These are phyloP conservation scores for Taxidea taxus DNA, from an alignment of 2,113 vertebrate genomes.

Conservation along the genomic window DNA sequence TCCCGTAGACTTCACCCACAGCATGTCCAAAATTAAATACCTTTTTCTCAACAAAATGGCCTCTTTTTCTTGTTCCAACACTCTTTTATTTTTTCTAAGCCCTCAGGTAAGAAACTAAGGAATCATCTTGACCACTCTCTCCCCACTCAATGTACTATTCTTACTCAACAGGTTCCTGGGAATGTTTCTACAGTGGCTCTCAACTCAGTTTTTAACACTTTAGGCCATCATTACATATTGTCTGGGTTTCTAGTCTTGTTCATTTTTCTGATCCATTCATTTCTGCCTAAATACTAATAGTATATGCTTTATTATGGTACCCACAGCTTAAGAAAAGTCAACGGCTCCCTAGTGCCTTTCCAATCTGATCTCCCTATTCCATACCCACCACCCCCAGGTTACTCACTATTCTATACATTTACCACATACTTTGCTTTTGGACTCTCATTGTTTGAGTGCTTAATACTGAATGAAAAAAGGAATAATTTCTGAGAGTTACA, in stretches of 20 bases:
- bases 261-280: not conserved
- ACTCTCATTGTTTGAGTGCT: not conserved
- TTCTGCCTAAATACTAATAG: not conserved
- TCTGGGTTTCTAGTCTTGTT: not conserved
- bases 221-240: not conserved
- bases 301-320: not conserved
- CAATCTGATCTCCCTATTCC: not conserved
- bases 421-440: not conserved
- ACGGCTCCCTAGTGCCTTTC: not conserved
- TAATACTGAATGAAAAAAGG: not conserved
- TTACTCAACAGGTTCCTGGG: not conserved
- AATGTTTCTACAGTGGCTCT: not conserved
- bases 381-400: not conserved
- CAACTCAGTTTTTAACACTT: not conserved
- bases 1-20: not conserved
- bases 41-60: not conserved
- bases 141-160: not conserved
- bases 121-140: not conserved
- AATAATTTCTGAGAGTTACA: slow-evolving; percentile 22
- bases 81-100: not conserved
- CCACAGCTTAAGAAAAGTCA: not conserved
- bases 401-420: not conserved
- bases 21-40: not conserved
- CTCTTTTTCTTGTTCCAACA: not conserved
- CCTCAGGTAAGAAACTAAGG: not conserved